These are phyloP conservation scores for Thelaira solivaga DNA, from an alignment of 2,888 invertebrate genomes.

Conservation along the genomic window DNA sequence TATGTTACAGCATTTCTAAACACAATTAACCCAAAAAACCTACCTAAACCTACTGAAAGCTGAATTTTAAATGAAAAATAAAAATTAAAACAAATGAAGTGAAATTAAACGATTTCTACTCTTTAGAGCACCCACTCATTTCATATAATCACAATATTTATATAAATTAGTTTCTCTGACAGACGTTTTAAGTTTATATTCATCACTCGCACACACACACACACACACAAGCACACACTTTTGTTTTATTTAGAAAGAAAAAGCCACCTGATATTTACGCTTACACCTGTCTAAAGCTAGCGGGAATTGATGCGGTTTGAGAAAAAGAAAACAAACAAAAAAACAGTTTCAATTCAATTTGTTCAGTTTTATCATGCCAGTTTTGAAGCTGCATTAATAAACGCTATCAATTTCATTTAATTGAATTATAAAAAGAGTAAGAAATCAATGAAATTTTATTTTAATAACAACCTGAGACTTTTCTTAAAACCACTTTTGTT, in stretches of 20 bases:
- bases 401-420: slow-evolving; percentile 55
- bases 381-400: not conserved
- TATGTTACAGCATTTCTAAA: slow-evolving; percentile 37
- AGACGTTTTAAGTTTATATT: too few relatives aligned
- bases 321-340: too few relatives aligned
- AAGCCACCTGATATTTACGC: slow-evolving; percentile 29
- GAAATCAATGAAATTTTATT: slow-evolving; percentile 5
- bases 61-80: not conserved
- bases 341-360: too few relatives aligned
- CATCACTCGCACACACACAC: too few relatives aligned
- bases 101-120: slow-evolving; percentile 2
- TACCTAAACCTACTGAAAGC: not conserved
- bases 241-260: too few relatives aligned
- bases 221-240: too few relatives aligned
- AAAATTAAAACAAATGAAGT: not conserved
- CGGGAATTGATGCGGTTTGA: slow-evolving; percentile 51
- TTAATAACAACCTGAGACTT: not conserved
- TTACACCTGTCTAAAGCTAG: slow-evolving; percentile 59
- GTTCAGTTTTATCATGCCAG: not conserved
- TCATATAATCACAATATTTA: too few relatives aligned
- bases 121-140: slow-evolving; percentile 33
- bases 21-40: slow-evolving; percentile 48
- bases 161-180: too few relatives aligned
- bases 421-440: slow-evolving; percentile 15
- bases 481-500: slow-evolving; percentile 21